These are phyloP conservation scores for Diplodus sargus DNA, from an alignment of 2,797 vertebrate species.

Conservation along the genomic window DNA sequence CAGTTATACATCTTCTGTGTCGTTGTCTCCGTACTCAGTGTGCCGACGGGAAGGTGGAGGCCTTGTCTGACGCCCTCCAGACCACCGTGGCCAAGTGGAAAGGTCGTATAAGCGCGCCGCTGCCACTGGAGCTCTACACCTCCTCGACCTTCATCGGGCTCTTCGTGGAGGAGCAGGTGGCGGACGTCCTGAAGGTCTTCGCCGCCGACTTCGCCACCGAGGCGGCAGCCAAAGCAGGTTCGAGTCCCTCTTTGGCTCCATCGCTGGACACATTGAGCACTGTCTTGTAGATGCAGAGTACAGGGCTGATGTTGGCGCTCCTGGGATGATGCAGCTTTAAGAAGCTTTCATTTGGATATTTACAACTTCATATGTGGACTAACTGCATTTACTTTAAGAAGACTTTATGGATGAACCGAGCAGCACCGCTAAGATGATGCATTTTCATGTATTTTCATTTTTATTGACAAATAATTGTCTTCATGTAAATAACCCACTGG, in stretches of 20 bases:
- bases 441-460: too few species aligned
- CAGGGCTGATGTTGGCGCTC: background rate
- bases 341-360: background rate
- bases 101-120: constrained; percentile 90
- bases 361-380: background rate
- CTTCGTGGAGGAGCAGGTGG: constrained; percentile 96
- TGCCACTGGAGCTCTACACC: constrained; percentile 95
- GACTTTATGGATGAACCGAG: background rate
- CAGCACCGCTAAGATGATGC: background rate
- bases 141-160: constrained; percentile 99
- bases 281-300: background rate
- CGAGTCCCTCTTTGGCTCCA: background rate
- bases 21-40: constrained; percentile 83
- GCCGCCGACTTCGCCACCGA: constrained; percentile 94
- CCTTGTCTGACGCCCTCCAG: constrained; percentile 92
- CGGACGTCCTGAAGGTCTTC: constrained; percentile 95
- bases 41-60: constrained; percentile 94
- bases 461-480: too few species aligned
- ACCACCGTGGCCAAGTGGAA: constrained; percentile 91
- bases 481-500: too few species aligned
- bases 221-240: constrained; percentile 94
- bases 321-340: background rate
- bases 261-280: background rate
- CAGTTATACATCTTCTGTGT: background rate
- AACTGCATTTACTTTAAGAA: background rate